phyloP scores from a whole-genome alignment of 2,797 vertebrate species.

The Sebastolobus alascanus region DNA sequence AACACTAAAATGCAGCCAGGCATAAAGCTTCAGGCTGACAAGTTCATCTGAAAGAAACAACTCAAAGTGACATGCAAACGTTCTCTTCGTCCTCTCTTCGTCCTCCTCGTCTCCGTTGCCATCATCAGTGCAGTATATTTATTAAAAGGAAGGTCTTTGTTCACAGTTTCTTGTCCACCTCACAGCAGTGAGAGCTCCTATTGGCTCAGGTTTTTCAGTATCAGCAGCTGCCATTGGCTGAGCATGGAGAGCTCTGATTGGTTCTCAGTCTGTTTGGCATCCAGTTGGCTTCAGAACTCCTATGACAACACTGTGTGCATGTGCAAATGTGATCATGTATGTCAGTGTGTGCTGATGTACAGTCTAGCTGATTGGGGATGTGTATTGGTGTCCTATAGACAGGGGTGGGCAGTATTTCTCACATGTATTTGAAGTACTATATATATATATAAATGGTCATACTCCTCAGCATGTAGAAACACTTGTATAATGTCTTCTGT shows the following conservation, averaged over 20 bases:
- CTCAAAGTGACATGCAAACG: constrained; percentile 74
- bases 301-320: constrained; percentile 36
- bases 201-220: constrained; percentile 74
- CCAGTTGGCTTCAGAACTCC: constrained; percentile 61
- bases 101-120: constrained; percentile 10
- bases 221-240: constrained; percentile 69
- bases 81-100: constrained; percentile 23
- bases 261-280: constrained; percentile 69
- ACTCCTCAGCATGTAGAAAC: too few relatives aligned
- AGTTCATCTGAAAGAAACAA: constrained; percentile 64
- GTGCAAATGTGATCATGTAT: constrained; percentile 65
- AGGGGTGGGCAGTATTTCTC: constrained; percentile 36
- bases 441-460: background rate
- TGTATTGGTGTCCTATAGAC: constrained; percentile 50
- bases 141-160: constrained; percentile 50
- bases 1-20: constrained; percentile 73
- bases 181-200: constrained; percentile 42
- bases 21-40: constrained; percentile 65
- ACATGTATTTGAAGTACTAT: background rate
- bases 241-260: constrained; percentile 63
- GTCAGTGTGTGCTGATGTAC: constrained; percentile 13
- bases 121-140: constrained; percentile 53
- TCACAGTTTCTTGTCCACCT: constrained; percentile 53
- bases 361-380: constrained; percentile 8
- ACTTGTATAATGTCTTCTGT: too few relatives aligned